These are phyloP conservation scores for Ernsta delagoae DNA, from an alignment of 2,888 invertebrate genomes.

Conservation along the genomic window DNA sequence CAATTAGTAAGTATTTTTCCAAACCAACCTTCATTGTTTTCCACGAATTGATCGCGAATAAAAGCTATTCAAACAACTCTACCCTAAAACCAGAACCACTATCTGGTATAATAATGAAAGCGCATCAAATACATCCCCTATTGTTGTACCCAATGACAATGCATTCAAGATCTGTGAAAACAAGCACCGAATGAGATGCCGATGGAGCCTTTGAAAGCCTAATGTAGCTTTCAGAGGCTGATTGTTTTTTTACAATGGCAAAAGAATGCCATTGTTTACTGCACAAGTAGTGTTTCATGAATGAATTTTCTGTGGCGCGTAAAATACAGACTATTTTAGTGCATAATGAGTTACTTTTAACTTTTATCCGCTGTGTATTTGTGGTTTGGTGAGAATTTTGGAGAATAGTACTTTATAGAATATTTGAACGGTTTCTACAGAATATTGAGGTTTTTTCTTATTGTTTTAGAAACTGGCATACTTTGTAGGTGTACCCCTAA, in stretches of 20 bases:
- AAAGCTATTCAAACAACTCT: neutral
- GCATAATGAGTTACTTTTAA: constrained; percentile 11
- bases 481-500: too few relatives aligned
- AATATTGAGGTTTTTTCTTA: too few relatives aligned
- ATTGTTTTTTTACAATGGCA: constrained; percentile 36
- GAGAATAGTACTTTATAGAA: too few relatives aligned
- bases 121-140: constrained; percentile 21
- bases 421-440: too few relatives aligned
- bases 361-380: neutral
- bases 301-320: constrained; percentile 11
- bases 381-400: neutral
- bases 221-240: constrained; percentile 35
- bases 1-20: too few relatives aligned
- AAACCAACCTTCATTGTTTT: too few relatives aligned
- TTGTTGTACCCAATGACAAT: constrained; percentile 31
- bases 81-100: neutral
- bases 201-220: constrained; percentile 31
- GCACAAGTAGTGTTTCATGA: constrained; percentile 28
- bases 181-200: constrained; percentile 30
- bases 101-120: constrained; percentile 16
- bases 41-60: neutral
- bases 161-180: constrained; percentile 34
- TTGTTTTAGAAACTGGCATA: too few relatives aligned
- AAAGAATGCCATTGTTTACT: constrained; percentile 28
- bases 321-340: neutral